phyloP scores from a whole-genome alignment of 2,888 invertebrate genomes.

The Ptilodon capucinus region DNA sequence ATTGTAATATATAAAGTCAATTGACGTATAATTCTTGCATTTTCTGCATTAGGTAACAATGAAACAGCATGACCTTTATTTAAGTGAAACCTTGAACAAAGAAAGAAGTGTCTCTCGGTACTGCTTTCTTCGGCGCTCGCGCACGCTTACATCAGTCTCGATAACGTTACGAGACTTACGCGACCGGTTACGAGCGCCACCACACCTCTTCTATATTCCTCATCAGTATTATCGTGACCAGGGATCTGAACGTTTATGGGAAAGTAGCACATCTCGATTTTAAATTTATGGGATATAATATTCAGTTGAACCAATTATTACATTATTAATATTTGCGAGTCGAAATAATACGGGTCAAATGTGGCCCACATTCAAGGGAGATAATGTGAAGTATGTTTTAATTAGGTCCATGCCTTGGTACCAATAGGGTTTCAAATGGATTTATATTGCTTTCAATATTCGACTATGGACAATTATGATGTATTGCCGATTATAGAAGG shows the following conservation, averaged over 20 bases:
- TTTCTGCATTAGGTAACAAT: not conserved
- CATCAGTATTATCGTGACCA: slow-evolving; percentile 8
- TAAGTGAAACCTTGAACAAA: not conserved
- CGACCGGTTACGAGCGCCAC: slow-evolving; percentile 58
- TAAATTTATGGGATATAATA: not conserved
- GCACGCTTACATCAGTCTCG: slow-evolving; percentile 65
- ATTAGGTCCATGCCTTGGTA: no score
- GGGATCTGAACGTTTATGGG: not conserved
- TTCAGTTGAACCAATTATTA: no score
- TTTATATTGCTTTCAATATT: no score
- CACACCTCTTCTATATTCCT: slow-evolving; percentile 39
- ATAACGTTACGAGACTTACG: slow-evolving; percentile 62
- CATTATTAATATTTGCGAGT: no score
- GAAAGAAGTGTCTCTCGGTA: not conserved
- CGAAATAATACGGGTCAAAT: no score
- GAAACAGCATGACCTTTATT: not conserved
- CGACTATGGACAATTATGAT: no score
- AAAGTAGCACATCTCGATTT: not conserved
- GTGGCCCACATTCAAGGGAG: no score
- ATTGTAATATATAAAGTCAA: no score
- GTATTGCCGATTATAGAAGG: no score
- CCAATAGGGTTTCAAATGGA: no score
- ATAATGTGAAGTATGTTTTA: no score
- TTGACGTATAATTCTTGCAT: no score
- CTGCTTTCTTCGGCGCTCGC: slow-evolving; percentile 28